Conservation (phyloP, 2,797 vertebrate species). For the Microctenopoma stevenorrisi region DNA sequence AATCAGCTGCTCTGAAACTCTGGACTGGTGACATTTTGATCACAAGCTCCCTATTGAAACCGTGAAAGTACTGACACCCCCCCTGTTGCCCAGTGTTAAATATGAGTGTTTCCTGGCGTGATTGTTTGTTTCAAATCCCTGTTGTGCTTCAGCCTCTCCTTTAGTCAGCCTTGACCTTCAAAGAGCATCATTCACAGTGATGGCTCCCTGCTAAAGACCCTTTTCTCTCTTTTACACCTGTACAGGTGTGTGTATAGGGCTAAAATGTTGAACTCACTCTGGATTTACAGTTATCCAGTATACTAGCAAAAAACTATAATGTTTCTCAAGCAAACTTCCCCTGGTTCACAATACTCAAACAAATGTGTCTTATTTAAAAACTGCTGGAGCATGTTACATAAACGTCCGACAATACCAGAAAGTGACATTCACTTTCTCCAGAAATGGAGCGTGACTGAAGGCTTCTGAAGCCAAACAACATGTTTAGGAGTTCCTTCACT, state of each 20-base stretch:
- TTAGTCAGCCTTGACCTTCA: conserved; percentile 62
- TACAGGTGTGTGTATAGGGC: conserved; percentile 9
- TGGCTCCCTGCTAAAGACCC: conserved; percentile 34
- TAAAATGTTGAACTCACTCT: background rate
- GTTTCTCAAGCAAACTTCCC: background rate
- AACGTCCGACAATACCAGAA: background rate
- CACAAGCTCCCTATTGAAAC: conserved; percentile 39
- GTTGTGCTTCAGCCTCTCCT: conserved; percentile 30
- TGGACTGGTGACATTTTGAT: conserved; percentile 58
- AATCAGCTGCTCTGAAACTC: conserved; percentile 19
- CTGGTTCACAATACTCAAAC: background rate
- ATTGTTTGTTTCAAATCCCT: conserved; percentile 32
- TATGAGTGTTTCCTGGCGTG: conserved; percentile 24
- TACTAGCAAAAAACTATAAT: background rate
- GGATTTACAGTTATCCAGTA: too few relatives aligned
- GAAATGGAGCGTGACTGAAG: background rate
- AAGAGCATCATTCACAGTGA: conserved; percentile 47
- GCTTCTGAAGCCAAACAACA: background rate
- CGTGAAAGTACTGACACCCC: conserved; percentile 16
- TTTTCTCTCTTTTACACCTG: conserved; percentile 22
- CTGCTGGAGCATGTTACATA: background rate
- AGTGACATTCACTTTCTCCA: background rate
- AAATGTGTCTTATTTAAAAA: background rate
- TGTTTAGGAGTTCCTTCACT: background rate
- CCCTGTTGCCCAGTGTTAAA: conserved; percentile 19